Base-by-base conservation (phyloP, 2,113 vertebrate genomes). In the Syrrhaptes paradoxus region DNA sequence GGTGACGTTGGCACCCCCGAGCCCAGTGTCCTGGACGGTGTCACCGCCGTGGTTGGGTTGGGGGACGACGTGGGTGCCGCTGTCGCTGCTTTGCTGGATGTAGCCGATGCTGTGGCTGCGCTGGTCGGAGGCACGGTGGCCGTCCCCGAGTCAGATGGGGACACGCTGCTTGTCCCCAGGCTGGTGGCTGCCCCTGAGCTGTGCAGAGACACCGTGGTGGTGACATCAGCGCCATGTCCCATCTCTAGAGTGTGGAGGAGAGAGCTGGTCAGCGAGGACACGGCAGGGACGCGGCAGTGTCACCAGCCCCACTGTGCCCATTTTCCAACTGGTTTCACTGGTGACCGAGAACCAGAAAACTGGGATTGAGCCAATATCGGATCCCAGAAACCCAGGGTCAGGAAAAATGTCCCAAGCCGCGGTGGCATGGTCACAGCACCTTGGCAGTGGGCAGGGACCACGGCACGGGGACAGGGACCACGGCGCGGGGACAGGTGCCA, bases 161-260 rank as follows among this genome's bases (percentile, higher is more conserved):
- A 46, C 45, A 46, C 15, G 18, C 18, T 21, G 13, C 3, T 28
- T 16, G 10, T 32, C 63, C 7, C 13, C 20, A 10, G 9, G 45
- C 11, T 68, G 74, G 25, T 1, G 55, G 14, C 22, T 65, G 26
- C 8, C 82, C 31, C 28, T 4, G 63, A 26, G 52, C 5, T 9
- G 10, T 0, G 25, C 11, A 1, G 17, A 21, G 55, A 16, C 46
- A 1, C 20, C 7, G 2, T 0, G 11, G 1, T 5, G 41, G 0
- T 5, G 13, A 1, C 0, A 28, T 1, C 0, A 5, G 0, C 0
- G 9, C 5, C 28, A 8, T 0, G 2, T 7, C 1, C 36, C 8
- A 5, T 3, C 9, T 6, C 57, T 22, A 2, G 3, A 49, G 31
- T 0, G 1, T 17, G 31, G 52, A 54, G 59, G 73, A 85, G 55